Base-by-base conservation (phyloP, 2,888 invertebrate species). In the Steinernema carpocapsae region DNA sequence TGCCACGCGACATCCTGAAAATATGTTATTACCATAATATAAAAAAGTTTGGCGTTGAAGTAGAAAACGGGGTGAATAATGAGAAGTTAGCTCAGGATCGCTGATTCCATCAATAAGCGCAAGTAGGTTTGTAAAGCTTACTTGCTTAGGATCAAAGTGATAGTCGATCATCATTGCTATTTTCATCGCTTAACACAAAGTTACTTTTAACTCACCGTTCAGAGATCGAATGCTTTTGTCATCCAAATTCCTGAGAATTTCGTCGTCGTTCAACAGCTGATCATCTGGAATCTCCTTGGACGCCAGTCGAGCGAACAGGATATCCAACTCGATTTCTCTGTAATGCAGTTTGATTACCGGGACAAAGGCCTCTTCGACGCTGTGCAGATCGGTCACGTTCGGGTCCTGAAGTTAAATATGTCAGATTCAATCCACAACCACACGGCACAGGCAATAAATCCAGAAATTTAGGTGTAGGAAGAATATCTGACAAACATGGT, bases 311-410 rank as follows among this genome's bases (percentile, higher is more conserved):
- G 99, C 97, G 90, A 99, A 99, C 78, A 97, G 90, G 92, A 99
- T 93, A 90, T 99, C 99, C 82, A 99, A 85, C 88, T 99, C 99
- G 82, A 99, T 96, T 42, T 94, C 95, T 90, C 95, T 94, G 88
- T 97, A 99, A 88, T 94, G 94, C 94, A 99, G 95, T 90, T 99
- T 99, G 80, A 99, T 96, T 10, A 99, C 95, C 1, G 99, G 99
- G 80, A 99, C 99, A 89, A 93, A 99, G 0, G 99, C 99, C 88
- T 97, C 97, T 89, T 97, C 97, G 0, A 99, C 96, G 0, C 95
- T 92, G 92, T 93, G 86, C 24, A 87, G 82, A 64, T 87, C 85
- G 7, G 83, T 77, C 26, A 85, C 86, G 46, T 84, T 80, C 94
- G 86, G 92, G 91, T 88, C 94, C 80, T 64, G 64, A 46, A 51